Conservation (phyloP, 1,140 invertebrate genomes). For the Lutraria rhynchaena region DNA sequence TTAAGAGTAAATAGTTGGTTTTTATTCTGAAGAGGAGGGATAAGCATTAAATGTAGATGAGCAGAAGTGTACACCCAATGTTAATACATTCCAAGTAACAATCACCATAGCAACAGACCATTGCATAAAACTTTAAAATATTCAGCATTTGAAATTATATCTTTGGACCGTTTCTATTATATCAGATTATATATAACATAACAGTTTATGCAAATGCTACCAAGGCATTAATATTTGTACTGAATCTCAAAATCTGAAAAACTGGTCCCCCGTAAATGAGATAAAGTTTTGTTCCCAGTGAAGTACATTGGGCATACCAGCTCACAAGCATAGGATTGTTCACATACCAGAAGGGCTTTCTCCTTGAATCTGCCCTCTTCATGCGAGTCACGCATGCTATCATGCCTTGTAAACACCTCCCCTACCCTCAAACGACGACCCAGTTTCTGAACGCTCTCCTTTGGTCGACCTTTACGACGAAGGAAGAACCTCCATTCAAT, state of each 20-base stretch:
- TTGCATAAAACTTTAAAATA: too few species aligned
- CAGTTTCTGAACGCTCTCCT: slow-evolving; percentile 72
- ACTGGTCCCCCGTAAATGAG: too few species aligned
- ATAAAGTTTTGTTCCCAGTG: too few species aligned
- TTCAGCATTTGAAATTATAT: too few species aligned
- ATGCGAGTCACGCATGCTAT: slow-evolving; percentile 77
- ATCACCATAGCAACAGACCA: too few species aligned
- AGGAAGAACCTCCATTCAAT: slow-evolving; percentile 95
- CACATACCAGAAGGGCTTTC: slow-evolving; percentile 81
- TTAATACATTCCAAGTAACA: too few species aligned
- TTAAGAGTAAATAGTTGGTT: too few species aligned
- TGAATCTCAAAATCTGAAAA: too few species aligned
- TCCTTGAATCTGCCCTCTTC: slow-evolving; percentile 76
- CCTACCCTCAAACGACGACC: slow-evolving; percentile 80
- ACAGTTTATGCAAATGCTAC: too few species aligned
- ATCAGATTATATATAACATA: too few species aligned
- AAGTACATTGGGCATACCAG: slow-evolving; percentile 17
- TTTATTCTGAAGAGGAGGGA: slow-evolving; percentile 10
- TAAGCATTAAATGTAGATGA: slow-evolving; percentile 11
- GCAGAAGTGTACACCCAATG: not conserved
- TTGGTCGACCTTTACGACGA: slow-evolving; percentile 75
- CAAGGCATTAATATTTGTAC: too few species aligned
- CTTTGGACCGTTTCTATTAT: too few species aligned
- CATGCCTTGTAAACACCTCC: slow-evolving; percentile 71
- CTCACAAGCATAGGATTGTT: slow-evolving; percentile 28